Base-by-base conservation (phyloP, 2,113 vertebrate genomes). In the Neolamprologus modestus region DNA sequence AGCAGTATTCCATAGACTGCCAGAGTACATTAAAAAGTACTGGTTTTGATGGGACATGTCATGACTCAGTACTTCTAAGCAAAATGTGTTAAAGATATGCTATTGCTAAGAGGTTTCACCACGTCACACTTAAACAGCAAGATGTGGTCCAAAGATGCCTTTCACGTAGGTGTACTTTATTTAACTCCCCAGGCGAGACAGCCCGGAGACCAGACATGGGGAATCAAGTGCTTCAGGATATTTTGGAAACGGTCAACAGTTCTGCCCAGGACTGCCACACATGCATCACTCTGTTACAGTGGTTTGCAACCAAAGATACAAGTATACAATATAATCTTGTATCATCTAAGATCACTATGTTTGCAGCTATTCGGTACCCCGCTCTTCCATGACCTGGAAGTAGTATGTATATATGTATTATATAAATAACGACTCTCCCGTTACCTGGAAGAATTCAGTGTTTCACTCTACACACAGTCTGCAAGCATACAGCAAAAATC, bases 381-480 rank as follows among this genome's bases (percentile, higher is more conserved):
- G 76, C 86, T 90, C 89, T 92, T 93, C 94, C 92, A 95, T 92
- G 87, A 94, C 85, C 91, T 90, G 89, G 90, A 94, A 94, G 94
- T 92, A 93, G 81, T 85, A 86, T 89, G 28, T 85, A 79, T 86
- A 54, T 93, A 84, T 87, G 2, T 85, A 87, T 92, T 68, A 83
- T 91, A 92, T 94, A 90, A 79, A 91, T 93, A 78, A 87, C 66
- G 45, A 93, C 89, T 94, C 92, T 94, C 92, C 93, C 89, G 33
- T 84, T 90, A 93, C 81, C 90, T 11, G 85, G 90, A 95, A 96
- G 93, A 94, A 95, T 93, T 88, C 92, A 94, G 91, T 94, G 93
- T 94, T 91, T 95, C 92, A 94, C 92, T 94, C 93, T 93, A 93
- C 91, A 94, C 93, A 95, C 92, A 94, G 87, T 96, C 92, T 94